Conservation (phyloP, 2,888 invertebrate genomes). For the Steromphala cineraria region DNA sequence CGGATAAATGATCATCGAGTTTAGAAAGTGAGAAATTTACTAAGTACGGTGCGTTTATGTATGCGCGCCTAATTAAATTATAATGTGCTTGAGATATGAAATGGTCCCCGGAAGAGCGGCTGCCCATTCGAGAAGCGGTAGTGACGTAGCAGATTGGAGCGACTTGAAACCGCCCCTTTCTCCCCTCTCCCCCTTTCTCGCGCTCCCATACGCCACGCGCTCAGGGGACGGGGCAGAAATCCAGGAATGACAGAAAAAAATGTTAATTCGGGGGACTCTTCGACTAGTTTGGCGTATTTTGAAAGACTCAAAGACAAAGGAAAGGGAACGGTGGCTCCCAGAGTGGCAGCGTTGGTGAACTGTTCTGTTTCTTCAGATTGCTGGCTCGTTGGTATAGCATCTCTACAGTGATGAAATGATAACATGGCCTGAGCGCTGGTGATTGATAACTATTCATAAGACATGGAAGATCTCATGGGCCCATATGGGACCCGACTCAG, state of each 20-base stretch:
- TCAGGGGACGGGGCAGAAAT: neutral
- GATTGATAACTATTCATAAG: neutral
- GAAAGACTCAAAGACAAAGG: neutral
- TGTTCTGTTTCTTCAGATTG: too few species aligned
- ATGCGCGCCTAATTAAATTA: slow-evolving; percentile 67
- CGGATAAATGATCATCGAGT: slow-evolving; percentile 65
- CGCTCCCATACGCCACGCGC: neutral
- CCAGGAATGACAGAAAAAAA: neutral
- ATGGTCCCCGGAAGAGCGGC: neutral
- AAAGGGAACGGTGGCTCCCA: neutral
- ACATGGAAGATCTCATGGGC: neutral
- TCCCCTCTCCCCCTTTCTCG: neutral
- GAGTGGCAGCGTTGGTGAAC: neutral
- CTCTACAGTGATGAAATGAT: slow-evolving; percentile 1
- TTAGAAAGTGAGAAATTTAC: slow-evolving; percentile 69
- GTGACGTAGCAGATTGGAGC: slow-evolving; percentile 10
- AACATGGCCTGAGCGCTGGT: neutral
- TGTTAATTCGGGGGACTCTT: neutral
- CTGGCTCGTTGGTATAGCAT: too few species aligned
- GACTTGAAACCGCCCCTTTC: slow-evolving; percentile 21
- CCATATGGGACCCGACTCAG: neutral
- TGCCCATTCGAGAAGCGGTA: neutral
- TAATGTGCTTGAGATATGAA: slow-evolving; percentile 25
- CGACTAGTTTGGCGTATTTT: neutral
- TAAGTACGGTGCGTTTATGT: slow-evolving; percentile 66